Base-by-base conservation (phyloP, 2,797 vertebrate genomes). In the Chrysocyon brachyurus region DNA sequence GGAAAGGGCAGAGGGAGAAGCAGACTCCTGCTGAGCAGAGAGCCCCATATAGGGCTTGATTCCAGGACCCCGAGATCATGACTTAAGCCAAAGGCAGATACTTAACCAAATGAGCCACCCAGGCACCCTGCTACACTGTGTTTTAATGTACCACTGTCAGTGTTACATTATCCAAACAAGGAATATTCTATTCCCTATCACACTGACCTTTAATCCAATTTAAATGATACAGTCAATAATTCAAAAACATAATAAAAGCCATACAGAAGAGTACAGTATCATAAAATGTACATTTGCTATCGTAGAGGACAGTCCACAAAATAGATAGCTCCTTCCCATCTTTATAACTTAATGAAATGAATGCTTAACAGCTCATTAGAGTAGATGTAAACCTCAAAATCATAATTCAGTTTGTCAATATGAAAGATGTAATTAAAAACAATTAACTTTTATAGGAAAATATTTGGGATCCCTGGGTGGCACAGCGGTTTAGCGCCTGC, bases 171-270 rank as follows among this genome's bases (percentile, higher is more conserved):
- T 26, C 31, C 52, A 92, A 97, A 89, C 21, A 7, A 31, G 94
- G 21, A 97, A n/a, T 86, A 15, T 66, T 66, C 49, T 94, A 64
- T 68, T 97, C 61, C 66, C 54, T 70, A 96, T 90, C 33, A 94
- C 88, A 87, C 96, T 97, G 96, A 28, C 72, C 97, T 87, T 97
- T 91, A 98, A 46, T 97, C 49, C 90, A 88, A 84, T 63, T 96
- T 98, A 97, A 94, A 98, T 97, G 90, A 98, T 79, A 94, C 61
- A 98, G 86, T 94, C 91, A 75, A 95, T 93, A 96, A 88, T 92
- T 96, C 68, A 56, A 75, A 91, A 66, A 94, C 54, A 83, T 97
- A 97, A 94, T 93, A 97, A 90, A 89, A 97, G 90, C 70, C 70
- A 87, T 94, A 96, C 70, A 82, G 90, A 87, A 96, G 91, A 89